phyloP scores from a whole-genome alignment of 2,888 invertebrate genomes.

The Therioaphis trifolii region DNA sequence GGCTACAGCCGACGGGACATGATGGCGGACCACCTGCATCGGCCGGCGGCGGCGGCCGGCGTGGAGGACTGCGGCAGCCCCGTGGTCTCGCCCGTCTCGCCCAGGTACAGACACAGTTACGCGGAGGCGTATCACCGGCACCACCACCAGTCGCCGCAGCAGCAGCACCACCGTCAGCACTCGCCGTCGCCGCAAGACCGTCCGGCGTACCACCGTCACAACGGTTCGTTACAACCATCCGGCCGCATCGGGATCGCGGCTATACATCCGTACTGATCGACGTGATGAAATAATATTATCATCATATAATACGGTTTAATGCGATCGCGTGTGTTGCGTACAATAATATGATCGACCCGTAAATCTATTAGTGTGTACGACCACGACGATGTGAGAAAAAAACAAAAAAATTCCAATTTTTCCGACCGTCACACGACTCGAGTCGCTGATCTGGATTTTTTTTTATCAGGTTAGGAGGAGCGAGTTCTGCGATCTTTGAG shows the following conservation, averaged over 20 bases:
- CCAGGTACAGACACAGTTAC: slow-evolving; percentile 74
- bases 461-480: no score
- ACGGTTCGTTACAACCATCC: slow-evolving; percentile 66
- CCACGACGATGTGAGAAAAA: no score
- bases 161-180: slow-evolving; percentile 10
- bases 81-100: slow-evolving; percentile 55
- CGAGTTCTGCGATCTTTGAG: no score
- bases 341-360: no score
- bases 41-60: not conserved
- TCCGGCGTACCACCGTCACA: slow-evolving; percentile 66
- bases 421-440: no score
- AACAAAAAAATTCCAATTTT: no score
- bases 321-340: no score
- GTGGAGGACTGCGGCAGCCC: slow-evolving; percentile 66
- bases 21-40: slow-evolving; percentile 29
- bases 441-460: no score
- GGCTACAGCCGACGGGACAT: slow-evolving; percentile 30
- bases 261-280: slow-evolving; percentile 66
- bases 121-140: slow-evolving; percentile 72
- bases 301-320: no score
- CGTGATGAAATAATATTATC: no score
- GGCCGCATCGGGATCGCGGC: slow-evolving; percentile 67
- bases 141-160: slow-evolving; percentile 59
- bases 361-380: no score
- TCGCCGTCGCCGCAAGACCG: slow-evolving; percentile 65